Base-by-base conservation (phyloP, 2,888 invertebrate genomes). In the Hyppa rectilinea region DNA sequence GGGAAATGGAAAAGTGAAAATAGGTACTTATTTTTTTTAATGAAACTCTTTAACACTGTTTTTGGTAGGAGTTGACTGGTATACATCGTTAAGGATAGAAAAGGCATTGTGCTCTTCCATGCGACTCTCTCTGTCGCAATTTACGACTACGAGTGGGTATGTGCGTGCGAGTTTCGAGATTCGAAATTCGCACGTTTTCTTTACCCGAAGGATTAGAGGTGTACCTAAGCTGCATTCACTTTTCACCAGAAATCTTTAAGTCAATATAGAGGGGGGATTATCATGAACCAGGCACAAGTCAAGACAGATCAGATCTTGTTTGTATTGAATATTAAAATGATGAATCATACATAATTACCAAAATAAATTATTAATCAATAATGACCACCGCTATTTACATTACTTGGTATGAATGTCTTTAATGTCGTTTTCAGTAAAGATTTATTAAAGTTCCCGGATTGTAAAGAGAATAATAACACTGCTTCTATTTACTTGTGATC, bases 1-100 rank as follows among this genome's bases (percentile, higher is more conserved):
- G 4, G 92, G 92, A 56, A 85, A 81, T 59, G 88, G 87, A 5
- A 87, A 88, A 78, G 55, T 88, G 0, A 88, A 89, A 83, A 61
- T 91, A 45, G 88, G 92, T 91, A 45, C 17, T 17, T 9, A 23
- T n/a, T n/a, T n/a, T n/a, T n/a, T n/a, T n/a, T n/a, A n/a, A n/a
- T n/a, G n/a, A n/a, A n/a, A n/a, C n/a, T n/a, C n/a, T n/a, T n/a
- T n/a, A n/a, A n/a, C n/a, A n/a, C n/a, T n/a, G n/a, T n/a, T n/a
- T n/a, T n/a, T n/a, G n/a, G n/a, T n/a, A n/a, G n/a, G n/a, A n/a
- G n/a, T n/a, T n/a, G n/a, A n/a, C n/a, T n/a, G n/a, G n/a, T n/a
- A n/a, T n/a, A n/a, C n/a, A n/a, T n/a, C n/a, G n/a, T n/a, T n/a
- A n/a, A n/a, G n/a, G n/a, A n/a, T n/a, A n/a, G n/a, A n/a, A n/a